phyloP scores from a whole-genome alignment of 2,797 vertebrate species.

The Takifugu rubripes region DNA sequence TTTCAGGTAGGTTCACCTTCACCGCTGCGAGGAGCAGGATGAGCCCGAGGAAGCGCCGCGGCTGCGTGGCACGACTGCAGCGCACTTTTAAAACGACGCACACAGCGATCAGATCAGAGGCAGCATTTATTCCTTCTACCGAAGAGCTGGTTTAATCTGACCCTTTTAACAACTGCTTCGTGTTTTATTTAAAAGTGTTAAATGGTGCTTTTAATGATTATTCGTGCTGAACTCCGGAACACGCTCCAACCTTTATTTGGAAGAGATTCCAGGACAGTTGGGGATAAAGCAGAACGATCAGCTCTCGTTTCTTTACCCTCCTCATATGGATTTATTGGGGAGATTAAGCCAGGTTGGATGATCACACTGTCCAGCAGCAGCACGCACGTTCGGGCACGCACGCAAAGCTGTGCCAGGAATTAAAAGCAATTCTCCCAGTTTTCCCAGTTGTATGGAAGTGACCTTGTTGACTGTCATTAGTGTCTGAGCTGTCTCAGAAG shows the following conservation, averaged over 20 bases:
- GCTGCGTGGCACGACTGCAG: conserved; percentile 20
- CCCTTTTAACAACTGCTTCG: not conserved
- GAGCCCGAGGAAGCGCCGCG: not conserved
- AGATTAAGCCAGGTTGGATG: conserved; percentile 53
- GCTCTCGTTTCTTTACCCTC: conserved; percentile 1
- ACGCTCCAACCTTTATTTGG: conserved; percentile 24
- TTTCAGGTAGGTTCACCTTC: conserved; percentile 55
- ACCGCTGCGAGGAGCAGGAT: not conserved
- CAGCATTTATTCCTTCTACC: too few species aligned
- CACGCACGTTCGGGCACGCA: conserved; percentile 63
- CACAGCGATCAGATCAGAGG: not conserved
- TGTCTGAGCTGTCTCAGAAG: conserved; percentile 44
- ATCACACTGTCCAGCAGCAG: conserved; percentile 54
- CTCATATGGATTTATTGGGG: conserved; percentile 14
- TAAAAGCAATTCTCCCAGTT: conserved; percentile 61
- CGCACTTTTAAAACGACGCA: conserved; percentile 17
- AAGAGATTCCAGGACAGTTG: conserved; percentile 8
- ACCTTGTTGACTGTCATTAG: conserved; percentile 58
- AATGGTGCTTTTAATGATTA: conserved; percentile 3
- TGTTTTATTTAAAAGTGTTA: conserved; percentile 3
- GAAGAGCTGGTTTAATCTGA: too few species aligned
- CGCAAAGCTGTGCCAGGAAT: conserved; percentile 53
- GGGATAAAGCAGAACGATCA: not conserved
- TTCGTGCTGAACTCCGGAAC: conserved; percentile 9
- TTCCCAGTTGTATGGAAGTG: conserved; percentile 37